Base-by-base conservation (phyloP, 2,797 vertebrate genomes). In the Microctenopoma stevenorrisi region DNA sequence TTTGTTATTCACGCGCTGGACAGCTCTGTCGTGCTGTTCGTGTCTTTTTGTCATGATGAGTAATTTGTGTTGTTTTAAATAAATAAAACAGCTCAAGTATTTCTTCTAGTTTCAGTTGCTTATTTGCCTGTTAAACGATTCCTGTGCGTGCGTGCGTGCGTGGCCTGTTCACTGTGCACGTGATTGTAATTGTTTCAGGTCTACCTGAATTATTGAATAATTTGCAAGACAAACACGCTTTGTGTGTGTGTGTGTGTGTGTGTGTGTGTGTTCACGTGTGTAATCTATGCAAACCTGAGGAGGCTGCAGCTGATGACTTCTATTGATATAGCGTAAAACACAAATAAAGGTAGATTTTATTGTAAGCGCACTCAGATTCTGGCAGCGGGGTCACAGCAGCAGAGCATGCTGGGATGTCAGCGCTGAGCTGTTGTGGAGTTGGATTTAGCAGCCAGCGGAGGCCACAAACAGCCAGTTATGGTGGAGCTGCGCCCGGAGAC, bases 151-250 rank as follows among this genome's bases (percentile, higher is more conserved):
- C 16, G 13, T 28, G 50, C 48, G 53, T 65, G 74, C 16, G 13
- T 28, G 50, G 4, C 59, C 53, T 50, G 67, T 76, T 30, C 28
- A 14, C 3, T 46, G 55, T 70, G 63, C 37, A 13, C 8, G 66
- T 37, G 52, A 43, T 47, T 60, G 53, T 53, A 64, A 69, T 69
- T 79, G 48, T 68, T 62, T 16, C 30, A 57, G 30, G 18, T 68
- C 42, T 42, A 22, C 22, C 42, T 81, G 64, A 70, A 75, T 80
- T 78, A 76, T 82, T 71, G 13, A 46, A 37, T 35, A 46, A 76
- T 77, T 84, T 82, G 76, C 77, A 83, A 85, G 75, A 72, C 82
- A 87, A 83, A 82, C 64, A 76, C 50, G 59, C 26, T 51, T 1
- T 38, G 59, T 47, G 49, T 47, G 54, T 28, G 42, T 22, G 40